phyloP scores from a whole-genome alignment of 1,140 invertebrate genomes.

The Antheraea pernyi region DNA sequence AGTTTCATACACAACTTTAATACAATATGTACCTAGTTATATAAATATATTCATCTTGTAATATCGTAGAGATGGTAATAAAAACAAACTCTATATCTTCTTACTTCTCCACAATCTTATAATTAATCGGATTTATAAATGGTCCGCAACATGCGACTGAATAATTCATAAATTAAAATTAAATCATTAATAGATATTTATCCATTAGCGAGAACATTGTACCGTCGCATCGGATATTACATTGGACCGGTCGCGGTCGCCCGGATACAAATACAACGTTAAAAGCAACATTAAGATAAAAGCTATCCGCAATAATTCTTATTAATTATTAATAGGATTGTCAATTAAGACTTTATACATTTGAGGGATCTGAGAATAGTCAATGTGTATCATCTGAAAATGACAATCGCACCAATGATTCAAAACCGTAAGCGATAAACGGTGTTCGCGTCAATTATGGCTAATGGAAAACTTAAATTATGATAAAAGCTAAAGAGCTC shows the following conservation, averaged over 20 bases:
- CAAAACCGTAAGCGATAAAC: slow-evolving; percentile 74
- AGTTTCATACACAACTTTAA: too few relatives aligned
- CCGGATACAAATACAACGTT: slow-evolving; percentile 64
- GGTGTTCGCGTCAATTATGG: slow-evolving; percentile 77
- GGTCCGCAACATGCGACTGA: slow-evolving; percentile 22
- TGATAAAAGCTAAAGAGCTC: slow-evolving; percentile 73
- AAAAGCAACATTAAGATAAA: slow-evolving; percentile 74
- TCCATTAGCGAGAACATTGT: slow-evolving; percentile 64
- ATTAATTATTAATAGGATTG: slow-evolving; percentile 75
- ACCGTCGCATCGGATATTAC: slow-evolving; percentile 61
- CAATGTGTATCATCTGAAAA: slow-evolving; percentile 75
- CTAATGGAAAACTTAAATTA: slow-evolving; percentile 79
- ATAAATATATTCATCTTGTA: too few relatives aligned
- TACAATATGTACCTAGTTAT: too few relatives aligned
- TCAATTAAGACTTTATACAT: slow-evolving; percentile 67
- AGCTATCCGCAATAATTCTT: slow-evolving; percentile 69
- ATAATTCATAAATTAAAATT: slow-evolving; percentile 62
- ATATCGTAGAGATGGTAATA: neutral
- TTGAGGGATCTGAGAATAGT: slow-evolving; percentile 65
- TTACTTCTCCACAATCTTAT: neutral
- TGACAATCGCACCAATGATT: slow-evolving; percentile 65
- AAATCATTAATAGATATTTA: slow-evolving; percentile 66
- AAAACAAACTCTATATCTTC: neutral
- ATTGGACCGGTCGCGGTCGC: slow-evolving; percentile 52
- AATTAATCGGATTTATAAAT: neutral